phyloP scores from a whole-genome alignment of 2,113 vertebrate species.

The Tupaia chinensis region DNA sequence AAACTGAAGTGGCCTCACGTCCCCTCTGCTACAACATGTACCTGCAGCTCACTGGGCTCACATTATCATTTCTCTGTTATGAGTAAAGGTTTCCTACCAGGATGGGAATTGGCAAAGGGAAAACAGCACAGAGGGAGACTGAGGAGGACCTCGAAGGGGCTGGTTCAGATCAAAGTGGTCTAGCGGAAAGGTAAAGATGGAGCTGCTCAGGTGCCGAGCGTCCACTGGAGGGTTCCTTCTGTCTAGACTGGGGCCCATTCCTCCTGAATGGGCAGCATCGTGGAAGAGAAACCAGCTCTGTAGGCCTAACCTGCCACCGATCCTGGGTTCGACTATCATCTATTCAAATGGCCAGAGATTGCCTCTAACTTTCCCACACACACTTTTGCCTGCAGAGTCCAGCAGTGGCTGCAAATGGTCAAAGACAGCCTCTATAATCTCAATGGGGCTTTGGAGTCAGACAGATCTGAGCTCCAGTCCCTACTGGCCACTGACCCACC shows the following conservation, averaged over 20 bases:
- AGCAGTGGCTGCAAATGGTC: not conserved
- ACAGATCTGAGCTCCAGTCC: not conserved
- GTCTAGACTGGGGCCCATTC: too few species aligned
- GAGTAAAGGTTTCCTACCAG: not conserved
- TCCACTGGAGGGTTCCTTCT: not conserved
- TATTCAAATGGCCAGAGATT: not conserved
- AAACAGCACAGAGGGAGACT: not conserved
- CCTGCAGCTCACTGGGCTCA: not conserved
- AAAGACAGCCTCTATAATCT: not conserved
- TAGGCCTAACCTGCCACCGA: not conserved
- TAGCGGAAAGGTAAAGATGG: not conserved
- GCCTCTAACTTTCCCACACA: not conserved
- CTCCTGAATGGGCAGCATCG: not conserved
- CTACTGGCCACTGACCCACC: not conserved
- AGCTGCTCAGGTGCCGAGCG: not conserved
- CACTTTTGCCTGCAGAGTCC: not conserved
- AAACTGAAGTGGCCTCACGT: not conserved
- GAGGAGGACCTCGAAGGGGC: not conserved
- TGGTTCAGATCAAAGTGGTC: not conserved
- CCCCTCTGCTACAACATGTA: not conserved
- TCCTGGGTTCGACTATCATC: not conserved
- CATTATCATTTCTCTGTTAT: not conserved
- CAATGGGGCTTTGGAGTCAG: not conserved
- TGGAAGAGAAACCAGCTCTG: not conserved
- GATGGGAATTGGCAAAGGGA: not conserved